phyloP scores from a whole-genome alignment of 2,888 invertebrate genomes.

The Himalopsyche japonica region DNA sequence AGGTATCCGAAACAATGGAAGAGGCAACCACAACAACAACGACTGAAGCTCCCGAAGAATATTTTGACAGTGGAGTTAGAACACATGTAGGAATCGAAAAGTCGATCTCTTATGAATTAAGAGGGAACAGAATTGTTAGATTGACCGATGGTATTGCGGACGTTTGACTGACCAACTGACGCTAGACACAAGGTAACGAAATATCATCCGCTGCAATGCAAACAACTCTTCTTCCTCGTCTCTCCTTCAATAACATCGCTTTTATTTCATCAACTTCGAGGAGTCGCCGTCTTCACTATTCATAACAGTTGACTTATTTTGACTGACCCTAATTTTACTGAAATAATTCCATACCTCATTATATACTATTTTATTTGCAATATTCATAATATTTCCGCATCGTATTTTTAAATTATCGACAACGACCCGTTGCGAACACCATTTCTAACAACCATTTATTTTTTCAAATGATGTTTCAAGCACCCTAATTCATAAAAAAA shows the following conservation, averaged over 20 bases:
- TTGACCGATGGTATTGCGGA: slow-evolving; percentile 28
- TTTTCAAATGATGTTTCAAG: no score
- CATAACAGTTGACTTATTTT: not conserved
- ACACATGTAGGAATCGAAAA: slow-evolving; percentile 15
- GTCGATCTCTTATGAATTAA: slow-evolving; percentile 48
- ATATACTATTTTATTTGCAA: not conserved
- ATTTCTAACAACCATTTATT: no score
- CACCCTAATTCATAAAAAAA: no score
- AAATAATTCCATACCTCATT: not conserved
- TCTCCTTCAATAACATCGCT: not conserved
- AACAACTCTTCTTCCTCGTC: not conserved
- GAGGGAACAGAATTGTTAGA: slow-evolving; percentile 56
- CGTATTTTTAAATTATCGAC: no score
- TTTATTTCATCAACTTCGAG: not conserved
- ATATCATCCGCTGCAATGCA: not conserved
- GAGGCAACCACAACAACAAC: slow-evolving; percentile 44
- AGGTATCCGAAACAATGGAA: slow-evolving; percentile 43
- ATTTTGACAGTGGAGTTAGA: not conserved
- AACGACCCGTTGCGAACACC: no score
- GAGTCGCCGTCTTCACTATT: not conserved
- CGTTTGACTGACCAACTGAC: slow-evolving; percentile 36
- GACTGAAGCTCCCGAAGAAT: slow-evolving; percentile 50
- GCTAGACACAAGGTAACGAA: slow-evolving; percentile 31
- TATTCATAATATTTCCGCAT: not conserved
- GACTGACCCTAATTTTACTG: not conserved